Percentiles rank a stretch among this genome's conserved stretches.
These are phyloP conservation scores for Pseudomyrmex flavicornis DNA, from an alignment of 1,140 invertebrate genomes.

Conservation along the genomic window DNA sequence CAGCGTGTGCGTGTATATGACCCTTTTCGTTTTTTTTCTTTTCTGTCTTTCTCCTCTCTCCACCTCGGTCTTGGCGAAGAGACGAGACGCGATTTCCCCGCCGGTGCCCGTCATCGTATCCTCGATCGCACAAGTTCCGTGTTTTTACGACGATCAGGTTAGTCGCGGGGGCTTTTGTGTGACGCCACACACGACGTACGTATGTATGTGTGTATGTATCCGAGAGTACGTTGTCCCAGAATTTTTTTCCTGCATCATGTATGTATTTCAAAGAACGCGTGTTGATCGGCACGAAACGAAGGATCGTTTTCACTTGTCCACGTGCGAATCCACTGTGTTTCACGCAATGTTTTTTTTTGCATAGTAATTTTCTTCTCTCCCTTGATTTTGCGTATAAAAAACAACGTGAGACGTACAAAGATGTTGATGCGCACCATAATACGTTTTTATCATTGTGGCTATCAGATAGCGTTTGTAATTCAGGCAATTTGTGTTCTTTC, in stretches of 20 bases:
- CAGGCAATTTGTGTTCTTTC: background rate
- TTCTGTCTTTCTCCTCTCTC: background rate
- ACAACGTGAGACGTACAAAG: background rate
- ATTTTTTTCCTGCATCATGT: background rate
- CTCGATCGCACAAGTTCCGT: background rate
- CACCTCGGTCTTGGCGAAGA: background rate
- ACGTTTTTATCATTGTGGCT: background rate
- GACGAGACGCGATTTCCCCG: background rate
- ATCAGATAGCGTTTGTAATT: background rate
- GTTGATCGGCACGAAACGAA: background rate
- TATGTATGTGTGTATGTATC: background rate
- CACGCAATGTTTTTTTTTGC: background rate
- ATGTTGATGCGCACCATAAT: background rate
- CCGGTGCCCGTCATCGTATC: background rate
- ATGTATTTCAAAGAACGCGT: background rate
- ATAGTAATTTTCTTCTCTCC: background rate
- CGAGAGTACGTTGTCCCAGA: background rate
- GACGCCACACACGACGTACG: background rate
- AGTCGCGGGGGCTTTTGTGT: slow-evolving; percentile 6
- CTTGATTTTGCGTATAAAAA: background rate
- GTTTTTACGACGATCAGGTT: slow-evolving; percentile 29
- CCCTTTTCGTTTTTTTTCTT: background rate
- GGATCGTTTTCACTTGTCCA: background rate
- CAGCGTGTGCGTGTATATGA: slow-evolving; percentile 71
- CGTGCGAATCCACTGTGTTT: background rate